Evolutionary conservation across 2,888 invertebrate species (phyloP), one percentile per base, ranked within the genome.

Genomic region (Stegana nigrithorax): DNA sequence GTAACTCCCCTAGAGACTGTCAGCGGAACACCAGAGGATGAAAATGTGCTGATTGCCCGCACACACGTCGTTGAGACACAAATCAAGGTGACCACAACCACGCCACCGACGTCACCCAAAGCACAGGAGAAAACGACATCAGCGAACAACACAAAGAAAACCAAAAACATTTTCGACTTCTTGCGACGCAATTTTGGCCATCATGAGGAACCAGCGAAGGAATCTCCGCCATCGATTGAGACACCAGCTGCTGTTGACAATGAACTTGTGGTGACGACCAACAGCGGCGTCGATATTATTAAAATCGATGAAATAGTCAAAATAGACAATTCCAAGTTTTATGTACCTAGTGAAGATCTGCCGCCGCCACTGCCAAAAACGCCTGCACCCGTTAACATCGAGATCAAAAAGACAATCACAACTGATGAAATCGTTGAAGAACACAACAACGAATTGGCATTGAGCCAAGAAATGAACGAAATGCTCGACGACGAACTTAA

Each of bases 141-240:
- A 0, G 27, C 59, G n/a, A 27, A 7, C 60, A 77, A 71, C 50
- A 73, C 74, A 7, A 75, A 73, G 44, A 85, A 84, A 67, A 75
- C 87, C 0, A 84, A 85, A 68, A 84, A 86, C 63, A 84, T 87
- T 65, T 85, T 87, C 57, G 85, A 86, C 65, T 85, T 84, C 51
- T 71, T 87, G 26, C 85, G 84, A 64, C 83, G 83, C 61, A 86
- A 87, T 71, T 86, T 87, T 25, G 79, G 81, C 44, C 73, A 78
- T 27, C 70, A 80, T 6, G 80, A 80, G 1, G 75, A 80, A 2
- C 53, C 69, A 0, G 64, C 74, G 17, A n/a, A n/a, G n/a, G n/a
- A n/a, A n/a, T n/a, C n/a, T n/a, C n/a, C n/a, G n/a, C n/a, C n/a
- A n/a, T n/a, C n/a, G n/a, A n/a, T n/a, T n/a, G 70, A 78, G 45